These are phyloP conservation scores for Hexactinellida sp. DNA, from an alignment of 37 sponge, comb jelly and placozoan genomes.

Conservation along the genomic window DNA sequence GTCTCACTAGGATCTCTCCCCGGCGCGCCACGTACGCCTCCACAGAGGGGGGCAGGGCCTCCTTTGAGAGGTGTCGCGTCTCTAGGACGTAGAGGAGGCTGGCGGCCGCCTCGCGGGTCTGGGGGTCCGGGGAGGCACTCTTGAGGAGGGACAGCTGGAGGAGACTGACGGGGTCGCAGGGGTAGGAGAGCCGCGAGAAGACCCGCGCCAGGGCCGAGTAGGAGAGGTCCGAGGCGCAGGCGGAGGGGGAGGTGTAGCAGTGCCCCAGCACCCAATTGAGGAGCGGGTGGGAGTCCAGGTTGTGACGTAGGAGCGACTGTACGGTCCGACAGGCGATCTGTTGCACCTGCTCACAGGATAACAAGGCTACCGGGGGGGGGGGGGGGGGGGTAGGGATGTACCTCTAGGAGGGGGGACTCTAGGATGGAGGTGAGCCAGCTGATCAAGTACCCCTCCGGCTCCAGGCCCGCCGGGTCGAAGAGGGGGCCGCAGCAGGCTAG, in stretches of 20 bases:
- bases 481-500: constrained; percentile 74
- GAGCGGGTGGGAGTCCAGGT: constrained; percentile 31
- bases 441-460: constrained; percentile 42
- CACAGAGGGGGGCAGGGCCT: background rate
- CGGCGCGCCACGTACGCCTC: background rate
- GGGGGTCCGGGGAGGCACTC: constrained; percentile 46
- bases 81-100: constrained; percentile 75
- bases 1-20: constrained; percentile 18
- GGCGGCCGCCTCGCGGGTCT: constrained; percentile 51
- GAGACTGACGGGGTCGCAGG: constrained; percentile 59
- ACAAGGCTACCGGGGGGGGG: background rate
- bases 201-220: constrained; percentile 60
- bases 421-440: constrained; percentile 73
- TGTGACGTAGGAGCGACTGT: constrained; percentile 59
- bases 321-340: constrained; percentile 52
- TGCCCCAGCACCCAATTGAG: constrained; percentile 64
- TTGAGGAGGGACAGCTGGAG: constrained; percentile 71
- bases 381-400: background rate
- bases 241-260: constrained; percentile 38
- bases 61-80: constrained; percentile 24
- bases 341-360: constrained; percentile 36
- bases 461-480: constrained; percentile 52
- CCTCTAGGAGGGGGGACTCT: constrained; percentile 36
- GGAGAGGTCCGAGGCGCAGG: constrained; percentile 39
- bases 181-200: constrained; percentile 48